Evolutionary conservation across 2,113 vertebrate genomes (phyloP), one percentile per base, ranked within the genome.

Genomic region (Paradisaea rubra): DNA sequence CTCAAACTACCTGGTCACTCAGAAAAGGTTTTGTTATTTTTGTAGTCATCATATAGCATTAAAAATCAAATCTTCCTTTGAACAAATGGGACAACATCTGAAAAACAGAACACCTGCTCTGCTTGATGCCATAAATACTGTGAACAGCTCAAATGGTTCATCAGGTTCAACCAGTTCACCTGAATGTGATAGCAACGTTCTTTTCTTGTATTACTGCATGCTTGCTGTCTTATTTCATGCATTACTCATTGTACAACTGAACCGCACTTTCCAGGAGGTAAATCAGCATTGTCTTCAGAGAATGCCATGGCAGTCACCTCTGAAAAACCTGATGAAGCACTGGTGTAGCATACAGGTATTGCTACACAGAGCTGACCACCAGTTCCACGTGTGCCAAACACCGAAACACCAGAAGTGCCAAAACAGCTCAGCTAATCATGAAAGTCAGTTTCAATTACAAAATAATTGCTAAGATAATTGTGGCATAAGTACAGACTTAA

Each of bases 401-500:
- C 63, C 88, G 47, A 79, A 93, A 68, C 1, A 1, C 50, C 92
- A 65, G 4, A 88, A 94, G 50, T n/a, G 63, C 78, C 92, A 89
- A 80, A 93, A 57, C 59, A 93, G 59, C 91, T 82, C 49, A 91
- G 76, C 52, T 94, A 86, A 97, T 96, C 95, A 86, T 33, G 54
- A 54, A 92, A 95, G 63, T 76, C 94, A 86, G 42, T 70, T 91
- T 71, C 81, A 91, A 85, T 86, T 94, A 94, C 61, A 94, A 92
- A 96, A 90, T 80, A 71, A 97, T 88, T 86, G 82, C 93, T 96
- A 86, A 53, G 63, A 44, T 82, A 94, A 83, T 50, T 70, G 47
- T 68, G 53, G 83, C 80, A 92, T 86, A 82, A 93, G 82, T 89
- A 96, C 39, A 94, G 60, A 76, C 63, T 71, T 93, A 81, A 69